These are phyloP conservation scores for Phenganax subtilis DNA, from an alignment of 92 coral and sea anemone species.

Conservation along the genomic window DNA sequence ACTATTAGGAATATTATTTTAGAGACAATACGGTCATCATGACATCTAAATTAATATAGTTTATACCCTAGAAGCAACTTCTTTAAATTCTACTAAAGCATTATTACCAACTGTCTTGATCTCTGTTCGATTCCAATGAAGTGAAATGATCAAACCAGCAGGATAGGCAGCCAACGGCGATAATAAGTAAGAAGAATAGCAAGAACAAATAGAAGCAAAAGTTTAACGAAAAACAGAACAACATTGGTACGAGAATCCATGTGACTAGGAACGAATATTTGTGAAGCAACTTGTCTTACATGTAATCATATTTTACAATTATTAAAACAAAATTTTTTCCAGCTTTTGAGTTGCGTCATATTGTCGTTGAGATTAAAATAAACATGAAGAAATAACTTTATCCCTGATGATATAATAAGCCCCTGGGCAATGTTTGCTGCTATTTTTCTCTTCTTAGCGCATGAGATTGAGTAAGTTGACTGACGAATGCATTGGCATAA, in stretches of 20 bases:
- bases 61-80: too few species aligned
- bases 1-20: too few species aligned
- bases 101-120: constrained; percentile 85
- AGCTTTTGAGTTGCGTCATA: constrained; percentile 6
- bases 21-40: too few species aligned
- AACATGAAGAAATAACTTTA: constrained; percentile 1
- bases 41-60: too few species aligned
- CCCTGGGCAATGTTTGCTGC: not conserved
- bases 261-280: constrained; percentile 29
- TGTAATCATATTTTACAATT: not conserved
- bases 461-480: too few species aligned
- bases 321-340: not conserved
- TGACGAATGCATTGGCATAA: too few species aligned
- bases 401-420: not conserved
- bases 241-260: constrained; percentile 74
- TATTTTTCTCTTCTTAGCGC: too few species aligned
- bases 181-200: constrained; percentile 80
- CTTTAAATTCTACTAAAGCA: too few species aligned
- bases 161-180: constrained; percentile 91
- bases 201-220: constrained; percentile 94
- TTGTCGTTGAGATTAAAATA: constrained; percentile 13
- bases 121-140: constrained; percentile 61
- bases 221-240: constrained; percentile 93
- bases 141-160: constrained; percentile 99
- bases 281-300: not conserved